phyloP scores from a whole-genome alignment of 1,140 invertebrate genomes.

The Caenorhabditis elegans region WBcel235 BX284605.5:16024001-16024500 shows the following conservation, averaged over 20 bases:
- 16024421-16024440: background rate
- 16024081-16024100: slow-evolving; percentile 62
- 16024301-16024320: background rate
- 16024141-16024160: background rate
- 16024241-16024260: background rate
- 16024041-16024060: slow-evolving; percentile 96
- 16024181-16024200: background rate
- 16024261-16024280: too few relatives aligned
- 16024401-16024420: background rate
- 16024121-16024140: background rate
- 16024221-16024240: background rate
- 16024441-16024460: too few relatives aligned
- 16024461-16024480: too few relatives aligned
- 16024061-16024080: slow-evolving; percentile 72
- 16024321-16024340: background rate
- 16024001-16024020: slow-evolving; percentile 80
- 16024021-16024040: slow-evolving; percentile 89
- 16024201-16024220: background rate
- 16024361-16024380: slow-evolving; percentile 58
- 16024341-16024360: slow-evolving; percentile 1
- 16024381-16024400: slow-evolving; percentile 56
- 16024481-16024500: too few relatives aligned
- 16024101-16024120: background rate
- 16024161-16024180: too few relatives aligned
- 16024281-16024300: too few relatives aligned